Conservation (phyloP, 2,113 vertebrate species). For the Marcusenius ussheri region DNA sequence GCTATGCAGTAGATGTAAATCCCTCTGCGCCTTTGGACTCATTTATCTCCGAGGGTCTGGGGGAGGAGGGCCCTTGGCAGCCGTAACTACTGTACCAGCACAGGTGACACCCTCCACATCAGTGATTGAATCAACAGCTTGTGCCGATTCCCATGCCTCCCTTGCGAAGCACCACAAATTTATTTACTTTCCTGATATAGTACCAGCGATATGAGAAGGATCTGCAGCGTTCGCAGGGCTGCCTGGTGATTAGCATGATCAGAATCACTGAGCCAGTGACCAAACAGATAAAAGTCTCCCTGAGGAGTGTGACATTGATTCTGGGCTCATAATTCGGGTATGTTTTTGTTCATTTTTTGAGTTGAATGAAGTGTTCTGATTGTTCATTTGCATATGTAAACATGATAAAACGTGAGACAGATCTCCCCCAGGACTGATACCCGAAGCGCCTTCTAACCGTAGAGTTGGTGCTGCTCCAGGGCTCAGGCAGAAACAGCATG, state of each 20-base stretch:
- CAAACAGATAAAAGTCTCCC: neutral
- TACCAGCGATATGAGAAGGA: neutral
- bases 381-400: neutral
- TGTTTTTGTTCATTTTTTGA: neutral
- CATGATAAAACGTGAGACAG: neutral
- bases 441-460: neutral
- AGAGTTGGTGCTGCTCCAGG: neutral
- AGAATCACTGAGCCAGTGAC: neutral
- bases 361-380: neutral
- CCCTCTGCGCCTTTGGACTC: neutral
- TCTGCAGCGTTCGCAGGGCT: neutral
- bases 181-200: neutral
- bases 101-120: neutral
- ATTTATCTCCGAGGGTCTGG: neutral
- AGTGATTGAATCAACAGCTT: neutral
- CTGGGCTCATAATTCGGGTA: neutral
- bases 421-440: neutral
- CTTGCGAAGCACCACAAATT: neutral
- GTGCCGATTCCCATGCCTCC: neutral
- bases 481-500: neutral
- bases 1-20: neutral
- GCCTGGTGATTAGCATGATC: neutral
- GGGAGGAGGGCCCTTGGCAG: neutral
- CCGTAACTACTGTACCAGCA: neutral
- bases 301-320: neutral